These are phyloP conservation scores for Tamandua tetradactyla DNA, from an alignment of 2,797 vertebrate genomes.

Conservation along the genomic window DNA sequence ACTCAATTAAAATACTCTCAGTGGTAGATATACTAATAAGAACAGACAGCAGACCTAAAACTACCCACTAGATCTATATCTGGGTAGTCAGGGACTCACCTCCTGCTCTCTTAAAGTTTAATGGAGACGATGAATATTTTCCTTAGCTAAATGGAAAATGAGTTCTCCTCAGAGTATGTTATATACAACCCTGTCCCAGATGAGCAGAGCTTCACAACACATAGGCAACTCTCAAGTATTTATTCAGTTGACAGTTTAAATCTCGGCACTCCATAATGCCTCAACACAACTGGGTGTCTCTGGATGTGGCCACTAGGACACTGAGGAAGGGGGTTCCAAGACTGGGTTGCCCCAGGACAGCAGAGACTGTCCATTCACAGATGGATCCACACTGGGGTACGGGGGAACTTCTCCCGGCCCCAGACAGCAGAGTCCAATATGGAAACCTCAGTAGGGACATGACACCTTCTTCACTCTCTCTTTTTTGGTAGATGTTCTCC, in stretches of 20 bases:
- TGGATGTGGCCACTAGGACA: neutral
- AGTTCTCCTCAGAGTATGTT: neutral
- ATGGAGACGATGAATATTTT: neutral
- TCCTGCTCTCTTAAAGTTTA: neutral
- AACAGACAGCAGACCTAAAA: neutral
- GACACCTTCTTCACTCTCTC: fast-evolving
- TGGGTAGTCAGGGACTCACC: neutral
- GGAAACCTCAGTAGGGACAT: neutral
- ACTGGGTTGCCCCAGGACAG: neutral
- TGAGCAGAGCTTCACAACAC: neutral
- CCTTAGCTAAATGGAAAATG: neutral
- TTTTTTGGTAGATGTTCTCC: neutral
- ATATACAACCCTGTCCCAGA: neutral
- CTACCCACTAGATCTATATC: neutral
- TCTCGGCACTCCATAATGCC: neutral
- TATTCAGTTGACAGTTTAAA: slow-evolving; percentile 31
- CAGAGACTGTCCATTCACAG: neutral
- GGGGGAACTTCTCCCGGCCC: neutral
- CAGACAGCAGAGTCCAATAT: neutral
- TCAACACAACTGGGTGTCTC: neutral
- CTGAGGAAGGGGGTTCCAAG: neutral
- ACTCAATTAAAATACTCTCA: neutral
- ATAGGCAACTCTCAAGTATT: neutral
- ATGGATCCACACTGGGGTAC: fast-evolving
- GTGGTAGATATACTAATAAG: neutral